Conservation (phyloP, 2,888 invertebrate species). For the Steromphala cineraria region DNA sequence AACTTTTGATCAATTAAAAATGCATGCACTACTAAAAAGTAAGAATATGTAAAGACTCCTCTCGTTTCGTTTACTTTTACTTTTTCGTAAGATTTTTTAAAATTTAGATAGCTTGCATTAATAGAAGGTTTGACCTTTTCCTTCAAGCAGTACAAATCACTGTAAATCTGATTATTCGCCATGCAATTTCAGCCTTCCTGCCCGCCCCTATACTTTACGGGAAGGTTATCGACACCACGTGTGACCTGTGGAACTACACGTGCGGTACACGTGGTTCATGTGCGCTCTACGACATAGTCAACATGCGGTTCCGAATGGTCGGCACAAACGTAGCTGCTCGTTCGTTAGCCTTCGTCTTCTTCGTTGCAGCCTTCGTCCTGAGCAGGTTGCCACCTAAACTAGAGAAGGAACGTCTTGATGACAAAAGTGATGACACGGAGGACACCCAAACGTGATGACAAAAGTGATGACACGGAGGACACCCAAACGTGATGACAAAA, state of each 20-base stretch:
- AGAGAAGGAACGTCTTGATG: neutral
- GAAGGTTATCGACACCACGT: slow-evolving; percentile 45
- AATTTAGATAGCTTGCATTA: too few relatives aligned
- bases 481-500: too few relatives aligned
- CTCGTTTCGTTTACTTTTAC: too few relatives aligned
- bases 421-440: neutral
- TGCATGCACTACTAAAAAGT: too few relatives aligned
- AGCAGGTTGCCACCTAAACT: neutral
- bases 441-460: neutral
- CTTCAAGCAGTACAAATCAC: too few relatives aligned
- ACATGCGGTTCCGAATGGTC: slow-evolving; percentile 38
- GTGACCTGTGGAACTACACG: slow-evolving; percentile 42
- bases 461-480: too few relatives aligned
- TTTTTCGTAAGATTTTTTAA: too few relatives aligned
- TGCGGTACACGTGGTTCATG: slow-evolving; percentile 45
- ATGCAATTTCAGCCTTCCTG: slow-evolving; percentile 42
- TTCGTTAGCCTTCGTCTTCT: neutral
- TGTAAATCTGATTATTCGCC: neutral
- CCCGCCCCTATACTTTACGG: slow-evolving; percentile 54
- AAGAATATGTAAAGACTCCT: too few relatives aligned
- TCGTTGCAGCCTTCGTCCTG: neutral
- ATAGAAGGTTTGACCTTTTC: too few relatives aligned
- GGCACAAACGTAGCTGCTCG: slow-evolving; percentile 37
- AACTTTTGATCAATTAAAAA: too few relatives aligned
- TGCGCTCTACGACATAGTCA: slow-evolving; percentile 46